Evolutionary conservation across 2,113 vertebrate genomes (phyloP).

Genomic region (Callipepla californica): DNA sequence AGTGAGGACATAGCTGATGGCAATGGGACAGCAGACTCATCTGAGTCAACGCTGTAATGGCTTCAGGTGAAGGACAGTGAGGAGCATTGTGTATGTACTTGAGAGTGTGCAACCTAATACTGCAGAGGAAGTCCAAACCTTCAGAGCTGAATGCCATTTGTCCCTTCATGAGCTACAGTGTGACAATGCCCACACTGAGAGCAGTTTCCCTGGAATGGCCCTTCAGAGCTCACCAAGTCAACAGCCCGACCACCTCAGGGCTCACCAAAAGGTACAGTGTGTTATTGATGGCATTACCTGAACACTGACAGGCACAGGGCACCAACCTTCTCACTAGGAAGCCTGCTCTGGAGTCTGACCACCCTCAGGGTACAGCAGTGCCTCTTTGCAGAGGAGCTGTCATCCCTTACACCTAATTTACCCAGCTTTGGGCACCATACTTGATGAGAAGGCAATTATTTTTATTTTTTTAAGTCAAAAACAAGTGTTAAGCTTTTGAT

Average conservation of each 20-base stretch:
- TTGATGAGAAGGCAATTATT: neutral
- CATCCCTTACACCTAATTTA: neutral
- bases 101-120: neutral
- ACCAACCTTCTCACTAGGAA: neutral
- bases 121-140: neutral
- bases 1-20: fast-evolving
- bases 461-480: neutral
- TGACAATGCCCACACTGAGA: neutral
- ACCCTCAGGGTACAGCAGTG: neutral
- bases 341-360: too few species aligned
- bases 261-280: neutral
- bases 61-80: neutral
- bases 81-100: neutral
- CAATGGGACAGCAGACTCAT: neutral
- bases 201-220: neutral
- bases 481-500: slow-evolving; percentile 24
- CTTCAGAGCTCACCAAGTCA: neutral
- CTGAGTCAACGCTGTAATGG: neutral
- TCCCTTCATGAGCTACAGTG: neutral
- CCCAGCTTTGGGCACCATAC: neutral
- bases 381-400: neutral
- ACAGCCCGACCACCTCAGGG: neutral
- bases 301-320: neutral
- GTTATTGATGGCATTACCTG: neutral
- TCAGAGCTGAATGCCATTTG: neutral